These are phyloP conservation scores for Palythoa grandiflora DNA, from an alignment of 92 coral and sea anemone species.

Conservation along the genomic window DNA sequence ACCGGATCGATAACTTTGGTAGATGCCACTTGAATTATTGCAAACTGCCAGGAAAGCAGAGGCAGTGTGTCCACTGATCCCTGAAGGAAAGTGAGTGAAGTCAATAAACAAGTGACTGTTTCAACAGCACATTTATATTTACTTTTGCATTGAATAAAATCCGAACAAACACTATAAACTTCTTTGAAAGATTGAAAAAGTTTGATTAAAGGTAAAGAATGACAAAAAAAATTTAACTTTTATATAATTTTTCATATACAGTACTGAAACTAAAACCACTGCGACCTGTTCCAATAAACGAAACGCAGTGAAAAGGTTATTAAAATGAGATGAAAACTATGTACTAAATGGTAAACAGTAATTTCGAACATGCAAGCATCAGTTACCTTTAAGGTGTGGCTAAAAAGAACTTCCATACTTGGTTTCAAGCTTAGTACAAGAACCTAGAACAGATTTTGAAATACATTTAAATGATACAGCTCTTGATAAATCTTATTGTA, in stretches of 20 bases:
- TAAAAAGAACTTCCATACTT: conserved; percentile 85
- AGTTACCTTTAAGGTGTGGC: conserved; percentile 82
- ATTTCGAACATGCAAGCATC: neutral
- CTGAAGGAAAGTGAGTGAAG: conserved; percentile 33
- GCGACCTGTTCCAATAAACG: too few species aligned
- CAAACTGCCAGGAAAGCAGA: conserved; percentile 95
- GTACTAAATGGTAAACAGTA: neutral
- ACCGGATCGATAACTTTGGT: conserved; percentile 91
- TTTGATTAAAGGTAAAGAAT: too few species aligned
- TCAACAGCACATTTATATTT: too few species aligned
- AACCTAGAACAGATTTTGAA: conserved; percentile 59
- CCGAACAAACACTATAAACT: neutral
- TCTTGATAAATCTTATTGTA: too few species aligned
- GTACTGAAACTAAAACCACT: too few species aligned
- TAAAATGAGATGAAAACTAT: neutral
- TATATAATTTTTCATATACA: too few species aligned
- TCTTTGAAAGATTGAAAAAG: too few species aligned
- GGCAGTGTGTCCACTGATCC: conserved; percentile 90
- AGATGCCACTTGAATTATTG: conserved; percentile 86
- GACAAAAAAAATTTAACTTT: too few species aligned
- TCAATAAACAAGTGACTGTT: neutral
- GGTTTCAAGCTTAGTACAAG: conserved; percentile 89
- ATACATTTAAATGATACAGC: neutral
- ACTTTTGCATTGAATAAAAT: neutral
- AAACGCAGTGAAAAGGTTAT: too few species aligned